Evolutionary conservation across 2,888 invertebrate genomes (phyloP), one percentile per base, ranked within the genome.

Genomic region (Suillia variegata): DNA sequence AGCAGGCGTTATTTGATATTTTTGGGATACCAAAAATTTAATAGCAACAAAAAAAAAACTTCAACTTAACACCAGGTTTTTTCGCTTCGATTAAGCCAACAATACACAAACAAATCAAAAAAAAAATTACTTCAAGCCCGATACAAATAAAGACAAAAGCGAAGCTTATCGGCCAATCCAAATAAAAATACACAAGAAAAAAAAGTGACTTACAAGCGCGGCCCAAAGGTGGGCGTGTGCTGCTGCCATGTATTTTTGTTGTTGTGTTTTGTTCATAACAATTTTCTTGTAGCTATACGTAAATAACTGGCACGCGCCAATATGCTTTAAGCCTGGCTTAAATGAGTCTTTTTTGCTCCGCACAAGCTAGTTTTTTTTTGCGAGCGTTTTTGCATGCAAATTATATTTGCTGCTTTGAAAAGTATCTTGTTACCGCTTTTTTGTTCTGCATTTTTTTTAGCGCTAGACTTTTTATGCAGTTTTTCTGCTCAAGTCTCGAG

Each of bases 161-260:
- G n/a, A n/a, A n/a, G n/a, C n/a, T n/a, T n/a, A n/a, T n/a, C n/a
- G 52, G 52, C 57, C 45, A 38, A 42, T 42, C 53, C 52, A 52
- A 53, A 52, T 47, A 58, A 47, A 38, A 8, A n/a, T n/a, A 8
- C 6, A 38, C 6, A 8, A 38, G 13, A 17, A 45, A 20, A 17
- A 45, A 45, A 4, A 45, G 13, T 13, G 13, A 17, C 13, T 26
- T 26, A 38, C 10, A 45, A 45, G 38, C 15, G 38, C n/a, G 38
- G 38, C 38, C 31, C 6, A 45, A 45, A 45, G 18, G 45, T 18
- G 45, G 45, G 45, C 45, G 45, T 18, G 45, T 45, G 17, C 38
- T n/a, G 45, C 45, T 18, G 45, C 18, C 17, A 20, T 20, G n/a
- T n/a, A n/a, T n/a, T n/a, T n/a, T n/a, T n/a, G 17, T 20, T 20